These are phyloP conservation scores for Crossocerus cetratus DNA, from an alignment of 2,888 invertebrate genomes.

Conservation along the genomic window DNA sequence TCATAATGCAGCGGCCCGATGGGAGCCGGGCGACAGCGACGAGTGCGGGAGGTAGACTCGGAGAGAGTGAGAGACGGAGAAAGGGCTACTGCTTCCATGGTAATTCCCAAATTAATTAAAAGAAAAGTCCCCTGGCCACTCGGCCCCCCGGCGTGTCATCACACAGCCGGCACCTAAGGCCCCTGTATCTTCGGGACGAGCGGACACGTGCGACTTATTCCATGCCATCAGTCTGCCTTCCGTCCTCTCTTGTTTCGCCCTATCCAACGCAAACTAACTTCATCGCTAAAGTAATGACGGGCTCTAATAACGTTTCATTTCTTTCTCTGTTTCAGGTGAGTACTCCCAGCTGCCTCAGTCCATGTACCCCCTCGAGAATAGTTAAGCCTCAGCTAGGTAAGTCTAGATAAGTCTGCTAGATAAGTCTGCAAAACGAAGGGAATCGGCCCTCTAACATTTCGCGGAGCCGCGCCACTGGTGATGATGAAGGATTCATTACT, in stretches of 20 bases:
- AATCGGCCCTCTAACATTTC: too few relatives aligned
- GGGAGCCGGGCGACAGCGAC: slow-evolving; percentile 31
- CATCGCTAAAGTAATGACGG: slow-evolving; percentile 15
- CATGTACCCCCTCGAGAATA: too few relatives aligned
- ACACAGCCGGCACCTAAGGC: slow-evolving; percentile 44
- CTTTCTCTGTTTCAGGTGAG: slow-evolving; percentile 65
- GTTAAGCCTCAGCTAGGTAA: too few relatives aligned
- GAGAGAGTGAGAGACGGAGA: too few relatives aligned
- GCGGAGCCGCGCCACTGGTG: too few relatives aligned
- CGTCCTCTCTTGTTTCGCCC: too few relatives aligned
- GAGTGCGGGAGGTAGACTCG: too few relatives aligned
- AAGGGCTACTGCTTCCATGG: slow-evolving; percentile 35
- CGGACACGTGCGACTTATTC: slow-evolving; percentile 11
- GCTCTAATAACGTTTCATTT: slow-evolving; percentile 38
- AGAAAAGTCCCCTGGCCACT: slow-evolving; percentile 48
- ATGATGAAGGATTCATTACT: too few relatives aligned
- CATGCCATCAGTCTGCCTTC: not conserved
- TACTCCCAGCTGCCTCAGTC: slow-evolving; percentile 21
- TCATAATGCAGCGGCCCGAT: slow-evolving; percentile 51
- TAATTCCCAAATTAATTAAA: slow-evolving; percentile 65
- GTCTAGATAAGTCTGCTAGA: too few relatives aligned
- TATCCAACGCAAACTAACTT: slow-evolving; percentile 6
- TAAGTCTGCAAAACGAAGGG: too few relatives aligned
- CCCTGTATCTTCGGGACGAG: slow-evolving; percentile 22
- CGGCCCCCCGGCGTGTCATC: slow-evolving; percentile 21